Percentiles rank a stretch among this genome's conserved stretches.
phyloP scores from a whole-genome alignment of 2,113 vertebrate species.

The Pangasianodon hypophthalmus region DNA sequence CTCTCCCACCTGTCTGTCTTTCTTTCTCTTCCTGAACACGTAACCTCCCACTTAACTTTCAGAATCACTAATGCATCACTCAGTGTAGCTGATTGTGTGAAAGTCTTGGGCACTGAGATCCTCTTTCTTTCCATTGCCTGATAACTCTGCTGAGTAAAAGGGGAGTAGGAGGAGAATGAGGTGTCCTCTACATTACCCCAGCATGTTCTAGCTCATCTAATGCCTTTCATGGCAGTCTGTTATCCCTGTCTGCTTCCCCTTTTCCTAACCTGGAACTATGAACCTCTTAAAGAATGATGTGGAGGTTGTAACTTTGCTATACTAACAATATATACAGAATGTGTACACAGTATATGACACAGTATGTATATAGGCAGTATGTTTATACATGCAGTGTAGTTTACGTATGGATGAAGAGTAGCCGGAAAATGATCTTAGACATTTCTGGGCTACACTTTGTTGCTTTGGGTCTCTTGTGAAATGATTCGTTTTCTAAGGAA shows the following conservation, averaged over 20 bases:
- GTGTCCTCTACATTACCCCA: constrained; percentile 28
- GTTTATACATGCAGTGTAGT: neutral
- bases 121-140: constrained; percentile 6
- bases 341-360: neutral
- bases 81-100: neutral
- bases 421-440: neutral
- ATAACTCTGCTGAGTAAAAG: constrained; percentile 24
- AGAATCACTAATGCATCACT: constrained; percentile 23
- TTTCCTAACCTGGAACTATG: neutral
- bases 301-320: neutral
- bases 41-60: neutral
- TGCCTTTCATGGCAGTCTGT: constrained; percentile 3
- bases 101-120: neutral
- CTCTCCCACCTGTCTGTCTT: neutral
- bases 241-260: neutral
- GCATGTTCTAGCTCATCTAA: constrained; percentile 14
- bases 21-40: neutral
- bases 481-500: neutral
- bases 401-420: neutral
- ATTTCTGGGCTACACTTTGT: neutral
- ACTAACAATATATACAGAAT: neutral
- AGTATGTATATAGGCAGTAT: neutral
- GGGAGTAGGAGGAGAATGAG: constrained; percentile 26
- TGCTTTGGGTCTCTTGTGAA: constrained; percentile 3
- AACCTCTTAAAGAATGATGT: neutral